A percentile compares a stretch with the other conserved stretches of the same genome.
These are phyloP conservation scores for Zootermopsis nevadensis DNA, from an alignment of 2,888 invertebrate genomes.

Conservation along the genomic window DNA sequence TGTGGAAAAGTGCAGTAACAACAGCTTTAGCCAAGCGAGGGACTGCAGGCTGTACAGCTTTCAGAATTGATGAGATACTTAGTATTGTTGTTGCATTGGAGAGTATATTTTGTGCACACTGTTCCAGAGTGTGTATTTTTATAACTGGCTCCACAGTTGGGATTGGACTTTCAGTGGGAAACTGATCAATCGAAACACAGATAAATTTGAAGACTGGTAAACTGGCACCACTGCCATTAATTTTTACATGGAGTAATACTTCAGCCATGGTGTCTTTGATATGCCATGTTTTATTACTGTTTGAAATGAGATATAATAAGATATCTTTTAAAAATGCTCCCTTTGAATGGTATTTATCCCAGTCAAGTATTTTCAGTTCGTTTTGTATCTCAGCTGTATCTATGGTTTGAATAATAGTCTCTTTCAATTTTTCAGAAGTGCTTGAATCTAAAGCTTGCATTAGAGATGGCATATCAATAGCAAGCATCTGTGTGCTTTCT, in stretches of 20 bases:
- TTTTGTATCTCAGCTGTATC: background rate
- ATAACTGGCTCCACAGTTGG: background rate
- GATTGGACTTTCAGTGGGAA: background rate
- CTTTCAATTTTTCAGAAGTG: background rate
- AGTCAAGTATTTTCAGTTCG: conserved; percentile 22
- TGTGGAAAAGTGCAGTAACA: background rate
- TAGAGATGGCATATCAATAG: conserved; percentile 12
- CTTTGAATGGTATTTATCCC: conserved; percentile 8
- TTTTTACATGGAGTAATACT: background rate
- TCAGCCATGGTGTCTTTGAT: background rate
- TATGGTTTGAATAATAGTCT: background rate
- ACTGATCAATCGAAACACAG: conserved; percentile 1
- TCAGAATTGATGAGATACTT: background rate
- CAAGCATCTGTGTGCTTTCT: background rate
- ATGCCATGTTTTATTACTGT: background rate
- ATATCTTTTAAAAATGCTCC: conserved; percentile 11
- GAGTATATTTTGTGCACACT: background rate
- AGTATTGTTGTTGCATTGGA: background rate
- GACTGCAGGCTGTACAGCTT: background rate
- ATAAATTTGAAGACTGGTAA: conserved; percentile 28
- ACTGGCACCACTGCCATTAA: background rate
- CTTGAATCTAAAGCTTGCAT: background rate
- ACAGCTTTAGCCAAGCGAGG: background rate
- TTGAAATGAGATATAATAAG: background rate
- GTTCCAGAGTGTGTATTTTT: background rate